Base-by-base conservation (phyloP, 2,113 vertebrate species). In the Leucoraja erinaceus region DNA sequence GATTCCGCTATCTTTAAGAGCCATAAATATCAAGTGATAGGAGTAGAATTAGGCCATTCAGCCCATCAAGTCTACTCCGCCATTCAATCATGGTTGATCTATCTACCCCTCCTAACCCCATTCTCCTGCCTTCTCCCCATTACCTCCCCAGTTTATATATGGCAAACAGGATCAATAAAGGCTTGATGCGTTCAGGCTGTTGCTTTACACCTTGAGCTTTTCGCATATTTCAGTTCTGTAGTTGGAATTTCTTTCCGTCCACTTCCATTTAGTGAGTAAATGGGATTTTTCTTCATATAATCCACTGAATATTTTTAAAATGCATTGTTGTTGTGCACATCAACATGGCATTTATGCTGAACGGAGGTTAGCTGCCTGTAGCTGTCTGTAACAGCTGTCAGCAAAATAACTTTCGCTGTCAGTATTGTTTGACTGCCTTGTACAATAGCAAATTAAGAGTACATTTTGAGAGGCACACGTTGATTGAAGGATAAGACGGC, bases 401-500 rank as follows among this genome's bases (percentile, higher is more conserved):
- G 28, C 59, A 25, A 88, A 11, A 88, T 18, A 2, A 31, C 59
- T 63, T 31, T 66, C 56, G 63, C 5, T 66, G 14, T 61, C 83
- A 18, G 28, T 18, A n/a, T n/a, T 63, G 28, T 63, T 3, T 28
- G 4, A n/a, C 9, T n/a, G 14, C 28, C n/a, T 28, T 18, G 59
- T 31, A 88, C 59, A 66, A 63, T n/a, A 88, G 12, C 63, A 59
- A 66, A 86, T 61, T 88, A 28, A 88, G 59, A 63, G 5, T 18
- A 63, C 28, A 88, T 11, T 63, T 66, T 88, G 83, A 63, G 83
- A 88, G 59, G 61, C 14, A n/a, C 59, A 88, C n/a, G 31, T 88
- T 66, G 59, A 88, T 66, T 66, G 83, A 88, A n/a, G 56, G 83
- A 88, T 59, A 86, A 61, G 3, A 86, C n/a, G 59, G 81, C 56